phyloP scores from a whole-genome alignment of 2,113 vertebrate species.

The Megaleporinus macrocephalus region DNA sequence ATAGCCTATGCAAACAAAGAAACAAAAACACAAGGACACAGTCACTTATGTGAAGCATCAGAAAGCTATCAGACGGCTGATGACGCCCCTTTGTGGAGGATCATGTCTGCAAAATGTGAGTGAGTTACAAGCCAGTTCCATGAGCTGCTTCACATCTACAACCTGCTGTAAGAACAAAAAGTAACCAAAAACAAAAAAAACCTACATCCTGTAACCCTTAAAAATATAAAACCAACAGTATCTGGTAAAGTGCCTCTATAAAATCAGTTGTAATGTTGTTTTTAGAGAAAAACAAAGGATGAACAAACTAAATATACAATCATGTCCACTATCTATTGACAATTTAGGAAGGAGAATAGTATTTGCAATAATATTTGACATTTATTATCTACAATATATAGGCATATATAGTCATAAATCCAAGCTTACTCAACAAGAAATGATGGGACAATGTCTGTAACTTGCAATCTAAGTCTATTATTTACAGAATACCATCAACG shows the following conservation, averaged over 20 bases:
- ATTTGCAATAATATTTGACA: conserved; percentile 21
- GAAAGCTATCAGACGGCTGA: too few species aligned
- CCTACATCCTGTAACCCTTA: not conserved
- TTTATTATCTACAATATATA: conserved; percentile 51
- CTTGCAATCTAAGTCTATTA: conserved; percentile 28
- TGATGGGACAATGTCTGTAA: not conserved
- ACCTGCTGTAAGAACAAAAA: too few species aligned
- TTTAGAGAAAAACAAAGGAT: not conserved
- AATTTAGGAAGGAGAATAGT: conserved; percentile 26
- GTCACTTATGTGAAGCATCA: too few species aligned
- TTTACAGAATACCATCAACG: conserved; percentile 47
- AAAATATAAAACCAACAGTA: not conserved
- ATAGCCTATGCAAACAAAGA: not conserved
- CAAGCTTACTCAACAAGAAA: conserved; percentile 27
- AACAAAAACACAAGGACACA: too few species aligned
- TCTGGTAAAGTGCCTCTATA: not conserved
- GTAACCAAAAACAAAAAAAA: too few species aligned
- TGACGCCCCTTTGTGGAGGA: too few species aligned
- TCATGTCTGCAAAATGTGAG: too few species aligned
- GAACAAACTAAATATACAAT: not conserved
- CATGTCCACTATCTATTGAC: conserved; percentile 5
- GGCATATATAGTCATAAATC: conserved; percentile 19
- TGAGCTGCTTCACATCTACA: too few species aligned
- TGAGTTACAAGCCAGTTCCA: too few species aligned
- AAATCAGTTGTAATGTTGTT: not conserved